Percentiles rank a stretch among this genome's conserved stretches.
These are phyloP conservation scores for Tachuris rubrigastra DNA, from an alignment of 2,113 vertebrate genomes.

Conservation along the genomic window DNA sequence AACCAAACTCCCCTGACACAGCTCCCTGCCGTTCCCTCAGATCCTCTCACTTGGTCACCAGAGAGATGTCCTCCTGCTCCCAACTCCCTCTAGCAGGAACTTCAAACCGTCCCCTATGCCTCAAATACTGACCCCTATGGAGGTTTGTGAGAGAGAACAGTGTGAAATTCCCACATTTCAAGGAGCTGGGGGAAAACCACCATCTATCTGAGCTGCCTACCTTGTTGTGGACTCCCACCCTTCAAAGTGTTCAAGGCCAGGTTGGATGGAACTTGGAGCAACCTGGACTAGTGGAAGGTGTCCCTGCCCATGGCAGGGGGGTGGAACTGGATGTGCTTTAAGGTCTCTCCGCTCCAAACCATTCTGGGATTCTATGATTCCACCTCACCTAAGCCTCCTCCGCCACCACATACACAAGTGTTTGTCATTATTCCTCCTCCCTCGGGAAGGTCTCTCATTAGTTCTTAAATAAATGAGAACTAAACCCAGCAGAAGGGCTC, in stretches of 20 bases:
- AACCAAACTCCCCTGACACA: accelerated
- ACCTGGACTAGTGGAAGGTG: accelerated
- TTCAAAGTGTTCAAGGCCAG: not conserved
- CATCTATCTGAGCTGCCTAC: not conserved
- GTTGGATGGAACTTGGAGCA: not conserved
- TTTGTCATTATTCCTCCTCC: not conserved
- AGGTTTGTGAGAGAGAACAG: not conserved
- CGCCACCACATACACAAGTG: accelerated
- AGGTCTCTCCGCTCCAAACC: not conserved
- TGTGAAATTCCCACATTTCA: accelerated
- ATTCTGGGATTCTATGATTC: not conserved
- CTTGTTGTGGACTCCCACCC: not conserved
- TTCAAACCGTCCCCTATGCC: not conserved
- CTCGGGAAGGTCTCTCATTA: not conserved
- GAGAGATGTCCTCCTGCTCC: not conserved
- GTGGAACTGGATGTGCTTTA: not conserved
- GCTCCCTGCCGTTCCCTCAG: not conserved
- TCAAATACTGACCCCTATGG: not conserved
- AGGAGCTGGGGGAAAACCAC: not conserved
- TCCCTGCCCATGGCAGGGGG: not conserved
- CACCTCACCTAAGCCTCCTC: not conserved
- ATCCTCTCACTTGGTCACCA: not conserved
- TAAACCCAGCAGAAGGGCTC: not conserved
- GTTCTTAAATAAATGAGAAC: not conserved
- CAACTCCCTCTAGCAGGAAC: not conserved